A percentile compares a stretch with the other conserved stretches of the same genome.
Evolutionary conservation across 2,797 vertebrate species (phyloP).

Genomic region (Numenius phaeopus): DNA sequence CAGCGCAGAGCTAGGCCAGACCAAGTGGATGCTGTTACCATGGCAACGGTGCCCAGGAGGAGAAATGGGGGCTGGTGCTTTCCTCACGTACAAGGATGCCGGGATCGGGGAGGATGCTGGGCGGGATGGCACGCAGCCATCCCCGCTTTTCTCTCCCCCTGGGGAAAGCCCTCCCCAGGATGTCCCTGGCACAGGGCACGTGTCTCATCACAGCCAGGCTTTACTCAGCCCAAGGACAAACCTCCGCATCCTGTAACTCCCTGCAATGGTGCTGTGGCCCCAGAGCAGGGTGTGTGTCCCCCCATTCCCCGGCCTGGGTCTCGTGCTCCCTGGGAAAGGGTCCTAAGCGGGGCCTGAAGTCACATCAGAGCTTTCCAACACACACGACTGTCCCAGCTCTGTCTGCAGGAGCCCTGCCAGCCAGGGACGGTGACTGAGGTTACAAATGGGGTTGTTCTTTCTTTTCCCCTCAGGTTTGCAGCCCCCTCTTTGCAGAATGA

Average conservation of each 20-base stretch:
- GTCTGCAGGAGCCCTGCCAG: neutral
- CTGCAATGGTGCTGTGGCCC: rapidly evolving
- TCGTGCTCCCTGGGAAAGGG: neutral
- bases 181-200: neutral
- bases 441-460: neutral
- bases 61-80: neutral
- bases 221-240: neutral
- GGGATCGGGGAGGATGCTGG: neutral
- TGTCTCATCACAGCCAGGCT: neutral
- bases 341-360: no score
- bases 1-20: neutral
- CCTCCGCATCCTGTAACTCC: neutral
- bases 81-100: neutral
- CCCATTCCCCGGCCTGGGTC: neutral
- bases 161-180: neutral
- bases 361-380: neutral
- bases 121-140: rapidly evolving
- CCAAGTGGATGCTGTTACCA: slow-evolving; percentile 42
- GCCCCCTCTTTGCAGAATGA: neutral
- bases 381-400: neutral
- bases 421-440: neutral
- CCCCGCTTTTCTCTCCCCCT: rapidly evolving
- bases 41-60: slow-evolving; percentile 9
- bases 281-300: no score
- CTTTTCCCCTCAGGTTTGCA: neutral